A percentile compares a stretch with the other conserved stretches of the same genome.
Evolutionary conservation across 2,797 vertebrate genomes (phyloP).

Genomic region (Telmatherina bonti): DNA sequence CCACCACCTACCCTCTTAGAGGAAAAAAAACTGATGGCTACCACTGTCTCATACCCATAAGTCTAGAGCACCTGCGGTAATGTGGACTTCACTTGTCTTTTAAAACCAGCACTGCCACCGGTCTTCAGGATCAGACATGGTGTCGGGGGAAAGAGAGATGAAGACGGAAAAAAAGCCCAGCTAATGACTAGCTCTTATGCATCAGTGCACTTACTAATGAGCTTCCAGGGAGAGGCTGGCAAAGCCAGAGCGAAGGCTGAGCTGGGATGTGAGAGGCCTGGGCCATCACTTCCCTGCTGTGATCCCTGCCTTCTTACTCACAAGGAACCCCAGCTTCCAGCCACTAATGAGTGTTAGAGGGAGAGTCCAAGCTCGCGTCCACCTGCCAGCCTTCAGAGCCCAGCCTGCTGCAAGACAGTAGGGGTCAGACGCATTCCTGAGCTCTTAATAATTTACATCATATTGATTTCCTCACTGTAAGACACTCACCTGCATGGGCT

Average conservation of each 20-base stretch:
- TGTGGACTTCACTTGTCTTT: slow-evolving; percentile 80
- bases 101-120: slow-evolving; percentile 86
- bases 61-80: slow-evolving; percentile 80
- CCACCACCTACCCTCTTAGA: slow-evolving; percentile 32
- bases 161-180: slow-evolving; percentile 85
- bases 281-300: slow-evolving; percentile 98
- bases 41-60: slow-evolving; percentile 71
- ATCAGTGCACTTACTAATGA: slow-evolving; percentile 99
- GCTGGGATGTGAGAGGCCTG: slow-evolving; percentile 96
- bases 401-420: slow-evolving; percentile 90
- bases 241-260: slow-evolving; percentile 94
- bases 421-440: slow-evolving; percentile 89
- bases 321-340: slow-evolving; percentile 91
- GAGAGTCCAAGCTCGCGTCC: slow-evolving; percentile 90
- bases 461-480: slow-evolving; percentile 92
- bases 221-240: slow-evolving; percentile 99
- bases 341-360: slow-evolving; percentile 98
- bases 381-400: slow-evolving; percentile 92
- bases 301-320: slow-evolving; percentile 99
- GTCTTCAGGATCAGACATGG: slow-evolving; percentile 95
- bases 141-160: slow-evolving; percentile 77
- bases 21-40: slow-evolving; percentile 54
- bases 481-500: slow-evolving; percentile 80
- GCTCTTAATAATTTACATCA: slow-evolving; percentile 97
- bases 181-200: slow-evolving; percentile 99